A percentile compares a stretch with the other conserved stretches of the same genome.
phyloP scores from a whole-genome alignment of 2,113 vertebrate genomes.

The Telmatochromis brichardi region DNA sequence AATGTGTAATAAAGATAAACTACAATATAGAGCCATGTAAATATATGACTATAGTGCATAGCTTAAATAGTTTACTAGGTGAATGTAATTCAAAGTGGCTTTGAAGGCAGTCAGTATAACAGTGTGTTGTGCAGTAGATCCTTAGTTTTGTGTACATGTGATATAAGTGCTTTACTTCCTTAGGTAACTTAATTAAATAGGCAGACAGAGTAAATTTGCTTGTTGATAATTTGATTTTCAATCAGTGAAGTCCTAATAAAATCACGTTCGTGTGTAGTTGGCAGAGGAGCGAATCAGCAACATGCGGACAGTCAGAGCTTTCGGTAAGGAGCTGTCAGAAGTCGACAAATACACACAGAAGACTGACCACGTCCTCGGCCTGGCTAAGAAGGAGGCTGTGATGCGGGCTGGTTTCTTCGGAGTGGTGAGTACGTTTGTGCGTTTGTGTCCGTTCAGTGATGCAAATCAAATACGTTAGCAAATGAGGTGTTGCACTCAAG shows the following conservation, averaged over 20 bases:
- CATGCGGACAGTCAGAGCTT: conserved; percentile 90
- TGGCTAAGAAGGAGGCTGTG: conserved; percentile 83
- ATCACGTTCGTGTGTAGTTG: conserved; percentile 64
- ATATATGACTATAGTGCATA: not conserved
- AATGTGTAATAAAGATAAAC: not conserved
- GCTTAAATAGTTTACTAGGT: not conserved
- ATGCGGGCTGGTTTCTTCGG: conserved; percentile 88
- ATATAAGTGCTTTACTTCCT: not conserved
- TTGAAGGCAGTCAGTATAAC: not conserved
- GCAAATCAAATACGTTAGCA: not conserved
- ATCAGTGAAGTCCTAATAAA: not conserved
- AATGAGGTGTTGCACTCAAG: not conserved
- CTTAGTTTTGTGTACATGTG: not conserved
- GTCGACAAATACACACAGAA: conserved; percentile 76
- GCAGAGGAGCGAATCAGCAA: conserved; percentile 96
- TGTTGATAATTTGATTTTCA: not conserved
- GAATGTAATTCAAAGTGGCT: not conserved
- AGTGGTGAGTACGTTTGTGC: conserved; percentile 70
- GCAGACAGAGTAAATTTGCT: not conserved
- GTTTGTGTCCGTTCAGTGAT: too few relatives aligned
- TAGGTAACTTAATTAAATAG: not conserved
- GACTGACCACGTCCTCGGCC: conserved; percentile 75
- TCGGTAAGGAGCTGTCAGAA: conserved; percentile 88
- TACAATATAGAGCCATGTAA: not conserved
- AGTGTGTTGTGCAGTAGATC: not conserved